Evolutionary conservation across 2,888 invertebrate species (phyloP), one percentile per base, ranked within the genome.

Genomic region (Chydorus sphaericus): DNA sequence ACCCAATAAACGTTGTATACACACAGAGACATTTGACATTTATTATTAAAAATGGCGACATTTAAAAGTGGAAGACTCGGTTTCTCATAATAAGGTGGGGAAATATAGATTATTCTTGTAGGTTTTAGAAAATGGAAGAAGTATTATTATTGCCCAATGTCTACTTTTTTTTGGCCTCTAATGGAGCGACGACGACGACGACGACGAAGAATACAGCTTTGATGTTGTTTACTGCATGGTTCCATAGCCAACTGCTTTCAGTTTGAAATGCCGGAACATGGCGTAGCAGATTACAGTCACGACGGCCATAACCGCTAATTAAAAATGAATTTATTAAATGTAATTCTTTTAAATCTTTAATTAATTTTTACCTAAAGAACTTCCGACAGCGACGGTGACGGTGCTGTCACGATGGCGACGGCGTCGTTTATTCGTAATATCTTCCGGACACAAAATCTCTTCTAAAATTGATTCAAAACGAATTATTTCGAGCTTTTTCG

Each of bases 181-280:
- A n/a, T n/a, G n/a, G n/a, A n/a, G n/a, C n/a, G n/a, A n/a, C n/a
- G n/a, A n/a, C n/a, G n/a, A n/a, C n/a, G n/a, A n/a, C n/a, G n/a
- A n/a, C n/a, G n/a, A n/a, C n/a, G n/a, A n/a, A n/a, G n/a, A n/a
- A n/a, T n/a, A n/a, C n/a, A n/a, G n/a, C n/a, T n/a, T n/a, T n/a
- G n/a, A 51, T 30, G 30, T 48, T 53, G 14, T 62, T 73, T 80
- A 88, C 71, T 89, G 86, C 89, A 91, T 90, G 11, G 86, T 87
- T 66, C 88, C 88, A 67, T 91, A 91, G 66, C 90, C 87, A 2
- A 90, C 86, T 70, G 89, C 89, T 73, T 89, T 89, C 50, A 89
- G 80, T 70, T 88, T 87, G 68, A 88, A 78, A 67, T 90, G 87
- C 64, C 89, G 81, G 74, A 80, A 87, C 56, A 85, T 79, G 0